phyloP scores from a whole-genome alignment of 2,797 vertebrate species.

The Tapera naevia region DNA sequence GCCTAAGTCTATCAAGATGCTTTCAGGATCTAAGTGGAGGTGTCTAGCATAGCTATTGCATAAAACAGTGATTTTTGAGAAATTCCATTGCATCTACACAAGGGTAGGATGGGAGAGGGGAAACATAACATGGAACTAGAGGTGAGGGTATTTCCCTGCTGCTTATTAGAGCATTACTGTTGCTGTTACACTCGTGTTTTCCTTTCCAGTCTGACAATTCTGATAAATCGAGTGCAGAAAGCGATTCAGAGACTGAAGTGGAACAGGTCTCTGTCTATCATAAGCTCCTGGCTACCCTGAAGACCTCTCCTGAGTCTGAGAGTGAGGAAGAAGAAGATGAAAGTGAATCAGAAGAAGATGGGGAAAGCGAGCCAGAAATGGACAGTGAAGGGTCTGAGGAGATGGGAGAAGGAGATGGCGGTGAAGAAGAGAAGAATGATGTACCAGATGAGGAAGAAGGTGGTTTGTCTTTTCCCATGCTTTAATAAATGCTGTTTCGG shows the following conservation, averaged over 20 bases:
- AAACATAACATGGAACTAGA: not conserved
- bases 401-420: not conserved
- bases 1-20: not conserved
- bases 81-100: not conserved
- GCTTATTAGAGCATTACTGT: not conserved
- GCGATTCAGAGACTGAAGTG: slow-evolving; percentile 77
- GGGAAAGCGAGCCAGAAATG: slow-evolving; percentile 27
- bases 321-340: slow-evolving; percentile 80
- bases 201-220: slow-evolving; percentile 81
- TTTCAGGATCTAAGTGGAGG: not conserved
- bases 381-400: not conserved
- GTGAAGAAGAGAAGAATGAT: not conserved
- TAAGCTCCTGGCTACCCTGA: slow-evolving; percentile 88
- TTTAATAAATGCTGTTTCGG: not conserved
- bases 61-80: not conserved
- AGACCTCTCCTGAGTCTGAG: slow-evolving; percentile 63
- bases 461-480: not conserved
- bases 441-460: slow-evolving; percentile 3
- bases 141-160: not conserved
- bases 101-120: not conserved
- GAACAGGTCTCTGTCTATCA: slow-evolving; percentile 87
- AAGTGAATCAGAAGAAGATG: slow-evolving; percentile 73
- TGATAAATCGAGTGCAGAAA: slow-evolving; percentile 77
- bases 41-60: not conserved
- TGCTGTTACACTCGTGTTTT: not conserved